Evolutionary conservation across 2,797 vertebrate genomes (phyloP).

Genomic region (Phoebastria nigripes): DNA sequence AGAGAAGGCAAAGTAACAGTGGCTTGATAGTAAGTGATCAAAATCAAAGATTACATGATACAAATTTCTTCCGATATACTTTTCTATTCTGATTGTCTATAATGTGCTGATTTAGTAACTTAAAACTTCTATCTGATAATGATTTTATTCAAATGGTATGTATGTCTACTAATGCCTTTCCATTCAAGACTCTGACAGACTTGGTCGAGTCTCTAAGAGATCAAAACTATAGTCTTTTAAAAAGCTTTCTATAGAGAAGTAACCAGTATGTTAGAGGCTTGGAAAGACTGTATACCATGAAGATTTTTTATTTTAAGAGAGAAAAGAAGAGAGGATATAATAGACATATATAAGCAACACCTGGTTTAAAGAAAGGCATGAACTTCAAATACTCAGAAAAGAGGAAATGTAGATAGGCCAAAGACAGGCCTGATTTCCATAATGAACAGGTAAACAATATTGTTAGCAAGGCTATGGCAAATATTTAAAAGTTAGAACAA

Average conservation of each 20-base stretch:
- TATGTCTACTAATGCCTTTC: neutral
- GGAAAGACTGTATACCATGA: neutral
- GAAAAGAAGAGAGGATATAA: neutral
- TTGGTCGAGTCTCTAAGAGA: neutral
- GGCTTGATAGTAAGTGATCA: slow-evolving; percentile 92
- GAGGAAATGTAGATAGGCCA: neutral
- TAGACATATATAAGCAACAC: neutral
- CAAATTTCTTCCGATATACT: neutral
- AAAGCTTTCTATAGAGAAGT: neutral
- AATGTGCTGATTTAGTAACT: neutral
- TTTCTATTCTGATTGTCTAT: neutral
- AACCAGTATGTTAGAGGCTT: neutral
- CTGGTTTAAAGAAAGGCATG: neutral
- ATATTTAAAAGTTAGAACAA: neutral
- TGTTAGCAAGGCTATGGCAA: neutral
- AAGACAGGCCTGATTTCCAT: neutral
- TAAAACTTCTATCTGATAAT: neutral
- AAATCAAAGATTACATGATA: neutral
- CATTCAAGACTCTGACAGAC: neutral
- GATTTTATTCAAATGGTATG: neutral
- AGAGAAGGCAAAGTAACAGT: slow-evolving; percentile 86
- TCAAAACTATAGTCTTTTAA: neutral
- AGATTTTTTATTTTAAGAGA: neutral
- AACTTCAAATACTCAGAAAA: neutral
- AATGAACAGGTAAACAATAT: neutral